These are phyloP conservation scores for Hydractinia symbiolongicarpus DNA, from an alignment of 30 jellyfish, hydroid and myxozoan genomes.

Conservation along the genomic window DNA sequence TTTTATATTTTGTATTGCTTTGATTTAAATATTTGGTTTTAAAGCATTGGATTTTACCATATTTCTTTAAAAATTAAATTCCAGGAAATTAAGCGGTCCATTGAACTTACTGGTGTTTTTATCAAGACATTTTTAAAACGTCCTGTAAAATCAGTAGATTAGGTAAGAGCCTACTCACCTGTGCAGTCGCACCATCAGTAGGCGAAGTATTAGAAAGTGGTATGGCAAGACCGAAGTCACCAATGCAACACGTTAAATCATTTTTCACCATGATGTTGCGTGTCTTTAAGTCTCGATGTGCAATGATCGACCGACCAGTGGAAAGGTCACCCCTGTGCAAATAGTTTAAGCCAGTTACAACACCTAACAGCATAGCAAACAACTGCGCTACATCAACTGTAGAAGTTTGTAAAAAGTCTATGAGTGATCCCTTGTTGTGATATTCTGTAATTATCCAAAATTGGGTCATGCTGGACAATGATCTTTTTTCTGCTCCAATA, in stretches of 20 bases:
- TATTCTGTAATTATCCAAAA: constrained; percentile 81
- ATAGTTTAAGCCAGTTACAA: constrained; percentile 77
- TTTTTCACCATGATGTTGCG: constrained; percentile 70
- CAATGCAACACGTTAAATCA: constrained; percentile 76
- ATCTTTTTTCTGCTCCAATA: constrained; percentile 54
- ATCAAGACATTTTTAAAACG: too few species aligned
- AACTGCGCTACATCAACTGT: constrained; percentile 49
- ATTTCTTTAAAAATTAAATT: too few species aligned
- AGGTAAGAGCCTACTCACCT: not conserved
- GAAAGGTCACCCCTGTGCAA: constrained; percentile 58
- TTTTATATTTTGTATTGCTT: too few species aligned
- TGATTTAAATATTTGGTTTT: too few species aligned
- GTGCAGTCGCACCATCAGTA: constrained; percentile 10
- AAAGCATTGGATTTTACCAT: too few species aligned
- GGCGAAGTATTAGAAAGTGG: constrained; percentile 17
- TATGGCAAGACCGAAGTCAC: constrained; percentile 65
- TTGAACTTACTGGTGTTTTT: too few species aligned
- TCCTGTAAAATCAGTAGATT: too few species aligned
- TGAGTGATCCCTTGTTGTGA: constrained; percentile 70
- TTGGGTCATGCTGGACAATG: constrained; percentile 29
- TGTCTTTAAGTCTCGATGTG: constrained; percentile 88
- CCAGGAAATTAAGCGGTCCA: too few species aligned
- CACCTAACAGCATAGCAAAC: constrained; percentile 40
- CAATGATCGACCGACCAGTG: constrained; percentile 60
- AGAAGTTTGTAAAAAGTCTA: constrained; percentile 44